Evolutionary conservation across 2,797 vertebrate genomes (phyloP), one percentile per base, ranked within the genome.

Genomic region (Gobionotothen gibberifrons): DNA sequence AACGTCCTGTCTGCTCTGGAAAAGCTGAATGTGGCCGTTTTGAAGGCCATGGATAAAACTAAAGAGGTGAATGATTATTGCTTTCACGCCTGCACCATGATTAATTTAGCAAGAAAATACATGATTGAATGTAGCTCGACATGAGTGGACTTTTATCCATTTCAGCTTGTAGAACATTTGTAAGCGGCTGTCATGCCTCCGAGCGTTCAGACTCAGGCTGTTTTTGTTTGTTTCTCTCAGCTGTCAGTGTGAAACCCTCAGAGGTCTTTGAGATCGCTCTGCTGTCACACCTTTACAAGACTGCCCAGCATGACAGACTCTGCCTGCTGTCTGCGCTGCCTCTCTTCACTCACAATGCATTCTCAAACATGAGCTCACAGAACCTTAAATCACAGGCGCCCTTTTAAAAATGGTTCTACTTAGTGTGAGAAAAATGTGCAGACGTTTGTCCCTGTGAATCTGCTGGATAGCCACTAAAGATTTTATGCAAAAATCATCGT

Each of bases 11-110:
- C 96, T 0, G 96, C 97, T 1, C 90, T 98, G 92, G 97, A 98
- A 77, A 91, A 96, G 3, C 94, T 98, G 67, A 98, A 98, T 49
- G 89, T 95, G 3, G 95, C 96, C 0, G 96, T 98, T 86, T 91
- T 98, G 76, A 93, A 94, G 65, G 97, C 97, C 76, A 98, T 98
- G 97, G 97, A 98, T 79, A 95, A 96, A 91, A 98, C 97, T 79
- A 98, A 98, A 84, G 88, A 96, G 96, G 97, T 98, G 72, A 86
- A 96, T 77, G 67, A 43, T 3, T 52, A 16, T 32, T 3, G 11
- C 36, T 74, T 2, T 71, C 29, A 58, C 12, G 17, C 19, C 11
- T 49, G 26, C 14, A 4, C 13, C 0, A 2, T 26, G 4, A 56
- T 40, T 0, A 43, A 42, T 64, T 60, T 63, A 1, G 15, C 9